Conservation (phyloP, 2,797 vertebrate genomes). For the Galaxias olidus region DNA sequence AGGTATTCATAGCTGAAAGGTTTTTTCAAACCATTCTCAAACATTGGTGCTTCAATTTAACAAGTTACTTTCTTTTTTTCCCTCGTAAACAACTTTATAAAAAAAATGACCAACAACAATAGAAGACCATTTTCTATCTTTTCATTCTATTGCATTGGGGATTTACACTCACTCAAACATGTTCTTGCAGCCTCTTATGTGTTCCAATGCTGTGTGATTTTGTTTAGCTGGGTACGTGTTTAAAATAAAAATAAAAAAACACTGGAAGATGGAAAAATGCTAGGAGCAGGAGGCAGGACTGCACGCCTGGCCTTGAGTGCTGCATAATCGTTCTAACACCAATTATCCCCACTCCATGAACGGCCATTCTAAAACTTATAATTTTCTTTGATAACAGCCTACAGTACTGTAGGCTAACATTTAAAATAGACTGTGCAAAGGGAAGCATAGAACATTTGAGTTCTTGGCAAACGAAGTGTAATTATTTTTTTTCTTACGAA, state of each 20-base stretch:
- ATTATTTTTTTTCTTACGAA: conserved; percentile 20
- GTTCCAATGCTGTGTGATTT: conserved; percentile 15
- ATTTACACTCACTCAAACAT: background rate
- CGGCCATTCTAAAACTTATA: conserved; percentile 58
- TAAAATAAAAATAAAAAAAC: too few species aligned
- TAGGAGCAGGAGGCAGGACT: conserved; percentile 46
- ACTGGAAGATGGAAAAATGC: conserved; percentile 30
- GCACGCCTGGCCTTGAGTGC: conserved; percentile 52
- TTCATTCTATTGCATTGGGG: background rate
- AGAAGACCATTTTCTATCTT: background rate
- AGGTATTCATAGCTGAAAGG: background rate
- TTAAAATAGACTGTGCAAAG: conserved; percentile 32
- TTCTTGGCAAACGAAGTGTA: conserved; percentile 29
- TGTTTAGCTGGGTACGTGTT: conserved; percentile 8
- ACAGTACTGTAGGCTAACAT: conserved; percentile 4
- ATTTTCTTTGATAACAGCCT: conserved; percentile 59
- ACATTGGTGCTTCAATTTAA: background rate
- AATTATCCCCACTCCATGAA: conserved; percentile 59
- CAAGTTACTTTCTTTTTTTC: background rate
- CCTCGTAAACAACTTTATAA: background rate
- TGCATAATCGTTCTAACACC: conserved; percentile 56
- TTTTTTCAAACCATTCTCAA: background rate
- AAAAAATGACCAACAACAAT: background rate
- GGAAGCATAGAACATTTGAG: conserved; percentile 33
- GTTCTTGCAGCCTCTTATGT: background rate